phyloP scores from a whole-genome alignment of 2,797 vertebrate genomes.

The Botia kubotai region DNA sequence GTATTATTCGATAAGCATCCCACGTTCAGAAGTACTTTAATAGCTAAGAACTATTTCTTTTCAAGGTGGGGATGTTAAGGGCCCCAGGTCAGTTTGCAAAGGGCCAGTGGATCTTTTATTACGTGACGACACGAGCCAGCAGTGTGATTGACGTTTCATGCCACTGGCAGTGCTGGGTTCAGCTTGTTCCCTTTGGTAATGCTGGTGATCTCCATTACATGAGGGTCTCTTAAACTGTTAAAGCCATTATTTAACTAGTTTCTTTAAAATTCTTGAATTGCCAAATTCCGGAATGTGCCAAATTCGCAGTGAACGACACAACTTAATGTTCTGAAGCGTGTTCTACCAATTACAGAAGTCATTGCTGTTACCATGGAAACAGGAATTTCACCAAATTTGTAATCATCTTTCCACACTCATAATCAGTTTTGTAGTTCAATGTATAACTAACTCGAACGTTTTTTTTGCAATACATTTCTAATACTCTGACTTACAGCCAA shows the following conservation, averaged over 20 bases:
- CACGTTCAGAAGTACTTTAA: constrained; percentile 86
- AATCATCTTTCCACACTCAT: background rate
- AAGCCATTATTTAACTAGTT: constrained; percentile 32
- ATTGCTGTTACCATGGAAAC: background rate
- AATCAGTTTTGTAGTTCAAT: background rate
- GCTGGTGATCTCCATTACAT: constrained; percentile 73
- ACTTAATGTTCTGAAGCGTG: background rate
- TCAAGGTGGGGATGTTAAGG: constrained; percentile 70
- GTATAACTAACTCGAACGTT: no score
- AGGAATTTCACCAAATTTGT: background rate
- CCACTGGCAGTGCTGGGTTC: constrained; percentile 49
- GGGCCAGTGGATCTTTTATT: constrained; percentile 63
- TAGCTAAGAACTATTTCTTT: constrained; percentile 75
- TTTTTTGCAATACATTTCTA: no score
- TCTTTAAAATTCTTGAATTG: constrained; percentile 41
- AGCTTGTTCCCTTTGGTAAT: constrained; percentile 63
- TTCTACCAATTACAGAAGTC: background rate
- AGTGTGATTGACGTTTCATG: constrained; percentile 41
- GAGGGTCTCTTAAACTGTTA: constrained; percentile 19
- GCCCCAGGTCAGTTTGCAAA: constrained; percentile 61
- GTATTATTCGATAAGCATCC: constrained; percentile 89
- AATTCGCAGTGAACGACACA: background rate
- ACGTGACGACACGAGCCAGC: constrained; percentile 61
- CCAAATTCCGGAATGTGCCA: no score
- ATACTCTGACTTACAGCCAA: background rate